These are phyloP conservation scores for Xenopus borealis DNA, from an alignment of 2,113 vertebrate species.

Conservation along the genomic window DNA sequence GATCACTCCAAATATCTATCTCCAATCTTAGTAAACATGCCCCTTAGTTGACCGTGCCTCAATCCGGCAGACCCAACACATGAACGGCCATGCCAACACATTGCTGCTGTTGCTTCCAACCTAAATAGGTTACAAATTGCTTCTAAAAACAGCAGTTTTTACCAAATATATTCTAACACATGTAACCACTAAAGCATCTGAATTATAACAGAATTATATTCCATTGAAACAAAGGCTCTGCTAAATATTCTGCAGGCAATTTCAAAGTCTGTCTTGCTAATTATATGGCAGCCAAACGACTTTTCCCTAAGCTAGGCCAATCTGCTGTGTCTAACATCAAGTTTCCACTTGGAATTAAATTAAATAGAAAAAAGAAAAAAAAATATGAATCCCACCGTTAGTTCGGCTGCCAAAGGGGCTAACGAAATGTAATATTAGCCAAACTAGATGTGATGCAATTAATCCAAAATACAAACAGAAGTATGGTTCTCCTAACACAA, in stretches of 20 bases:
- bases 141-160: slow-evolving; percentile 12
- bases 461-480: slow-evolving; percentile 10
- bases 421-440: slow-evolving; percentile 48
- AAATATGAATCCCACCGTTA: slow-evolving; percentile 63
- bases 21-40: too few relatives aligned
- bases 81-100: too few relatives aligned
- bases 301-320: slow-evolving; percentile 41
- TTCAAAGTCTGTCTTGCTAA: slow-evolving; percentile 24
- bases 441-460: slow-evolving; percentile 23
- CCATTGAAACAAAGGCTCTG: slow-evolving; percentile 13
- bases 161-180: slow-evolving; percentile 4
- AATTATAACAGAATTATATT: slow-evolving; percentile 28
- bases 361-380: slow-evolving; percentile 56
- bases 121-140: background rate
- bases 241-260: slow-evolving; percentile 19
- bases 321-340: slow-evolving; percentile 9
- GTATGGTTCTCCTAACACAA: too few relatives aligned
- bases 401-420: slow-evolving; percentile 51
- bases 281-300: slow-evolving; percentile 29
- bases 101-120: too few relatives aligned
- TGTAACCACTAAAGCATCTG: slow-evolving; percentile 30
- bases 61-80: too few relatives aligned
- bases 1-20: too few relatives aligned
- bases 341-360: slow-evolving; percentile 28
- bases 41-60: too few relatives aligned